Percentiles rank a stretch among this genome's conserved stretches.
These are phyloP conservation scores for Xanthia icteritia DNA, from an alignment of 2,888 invertebrate species.

Conservation along the genomic window DNA sequence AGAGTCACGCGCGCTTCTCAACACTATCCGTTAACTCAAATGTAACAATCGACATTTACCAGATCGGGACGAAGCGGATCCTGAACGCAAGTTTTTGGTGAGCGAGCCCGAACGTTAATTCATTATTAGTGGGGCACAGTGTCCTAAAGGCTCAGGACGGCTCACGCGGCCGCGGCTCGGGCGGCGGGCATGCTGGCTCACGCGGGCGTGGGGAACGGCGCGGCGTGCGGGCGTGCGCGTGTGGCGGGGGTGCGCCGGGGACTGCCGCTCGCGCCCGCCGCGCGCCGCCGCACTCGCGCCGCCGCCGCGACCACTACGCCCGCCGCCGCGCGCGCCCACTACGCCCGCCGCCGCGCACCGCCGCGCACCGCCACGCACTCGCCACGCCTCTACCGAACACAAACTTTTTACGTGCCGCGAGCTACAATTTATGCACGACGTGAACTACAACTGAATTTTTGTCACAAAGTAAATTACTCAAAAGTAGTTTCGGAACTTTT, in stretches of 20 bases:
- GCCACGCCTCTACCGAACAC: conserved; percentile 53
- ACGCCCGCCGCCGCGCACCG: conserved; percentile 20
- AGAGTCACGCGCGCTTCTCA: conserved; percentile 17
- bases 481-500: conserved; percentile 25
- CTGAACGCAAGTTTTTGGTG: conserved; percentile 39
- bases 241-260: conserved; percentile 51
- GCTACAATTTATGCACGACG: conserved; percentile 18
- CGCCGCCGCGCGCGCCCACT: conserved; percentile 6
- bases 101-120: conserved; percentile 51
- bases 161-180: conserved; percentile 57
- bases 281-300: conserved; percentile 41
- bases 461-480: conserved; percentile 20
- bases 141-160: conserved; percentile 15
- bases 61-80: conserved; percentile 54
- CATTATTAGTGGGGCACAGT: conserved; percentile 50
- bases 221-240: conserved; percentile 19
- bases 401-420: conserved; percentile 48
- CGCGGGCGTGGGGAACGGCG: conserved; percentile 16
- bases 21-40: conserved; percentile 33
- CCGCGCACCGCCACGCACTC: conserved; percentile 37
- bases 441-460: conserved; percentile 21
- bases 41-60: conserved; percentile 56
- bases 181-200: conserved; percentile 53
- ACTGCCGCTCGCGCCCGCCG: conserved; percentile 59
- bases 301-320: conserved; percentile 17